Conservation (phyloP, 2,113 vertebrate species). For the Dendrocopos noguchii region DNA sequence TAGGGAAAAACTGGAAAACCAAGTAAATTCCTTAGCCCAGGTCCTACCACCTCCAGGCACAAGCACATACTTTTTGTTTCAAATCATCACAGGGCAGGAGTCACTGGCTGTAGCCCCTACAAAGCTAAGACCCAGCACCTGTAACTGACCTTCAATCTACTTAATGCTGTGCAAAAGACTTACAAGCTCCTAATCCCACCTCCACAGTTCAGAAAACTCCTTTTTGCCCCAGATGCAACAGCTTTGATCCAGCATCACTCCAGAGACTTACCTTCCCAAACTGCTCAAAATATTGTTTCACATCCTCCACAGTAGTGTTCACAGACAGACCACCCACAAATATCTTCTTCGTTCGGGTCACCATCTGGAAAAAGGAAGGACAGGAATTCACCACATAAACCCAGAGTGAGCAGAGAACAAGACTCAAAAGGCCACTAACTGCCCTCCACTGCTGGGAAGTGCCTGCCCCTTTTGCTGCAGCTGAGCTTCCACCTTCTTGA, state of each 20-base stretch:
- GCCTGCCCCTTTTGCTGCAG: not conserved
- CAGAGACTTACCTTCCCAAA: conserved; percentile 92
- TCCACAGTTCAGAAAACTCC: conserved; percentile 29
- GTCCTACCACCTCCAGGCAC: not conserved
- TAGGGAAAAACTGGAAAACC: not conserved
- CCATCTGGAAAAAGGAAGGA: conserved; percentile 85
- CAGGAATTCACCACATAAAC: conserved; percentile 69
- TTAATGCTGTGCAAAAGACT: not conserved
- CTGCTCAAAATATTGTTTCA: conserved; percentile 99
- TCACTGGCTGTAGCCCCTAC: not conserved
- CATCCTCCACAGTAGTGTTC: conserved; percentile 98
- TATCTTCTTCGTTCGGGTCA: conserved; percentile 99
- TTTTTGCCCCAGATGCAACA: not conserved
- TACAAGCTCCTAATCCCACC: not conserved
- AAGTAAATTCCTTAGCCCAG: not conserved
- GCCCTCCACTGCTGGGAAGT: rapidly evolving
- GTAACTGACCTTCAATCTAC: conserved; percentile 18
- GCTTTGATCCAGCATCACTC: conserved; percentile 2
- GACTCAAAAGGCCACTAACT: not conserved
- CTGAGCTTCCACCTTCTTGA: not conserved
- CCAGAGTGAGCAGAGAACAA: not conserved
- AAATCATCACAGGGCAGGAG: conserved; percentile 6
- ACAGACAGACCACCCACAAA: conserved; percentile 98
- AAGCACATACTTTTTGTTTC: not conserved
- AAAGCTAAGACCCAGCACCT: not conserved